Evolutionary conservation across 2,888 invertebrate species (phyloP).

Genomic region (Furcula furcula): DNA sequence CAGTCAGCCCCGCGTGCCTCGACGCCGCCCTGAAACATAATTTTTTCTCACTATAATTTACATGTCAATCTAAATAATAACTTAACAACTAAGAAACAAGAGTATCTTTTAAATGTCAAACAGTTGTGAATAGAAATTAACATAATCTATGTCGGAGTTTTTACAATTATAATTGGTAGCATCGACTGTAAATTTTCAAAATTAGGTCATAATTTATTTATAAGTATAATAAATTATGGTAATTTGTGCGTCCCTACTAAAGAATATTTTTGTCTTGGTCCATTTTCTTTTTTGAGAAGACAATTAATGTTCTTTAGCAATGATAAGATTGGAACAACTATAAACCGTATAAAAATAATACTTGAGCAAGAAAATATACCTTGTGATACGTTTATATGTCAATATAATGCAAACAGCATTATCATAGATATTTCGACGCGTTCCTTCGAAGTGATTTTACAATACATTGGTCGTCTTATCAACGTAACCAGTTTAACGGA

Average conservation of each 20-base stretch:
- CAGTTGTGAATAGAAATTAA: not conserved
- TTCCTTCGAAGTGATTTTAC: constrained; percentile 38
- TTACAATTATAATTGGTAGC: too few species aligned
- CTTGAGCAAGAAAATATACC: too few species aligned
- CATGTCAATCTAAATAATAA: constrained; percentile 13
- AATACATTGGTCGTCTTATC: constrained; percentile 34
- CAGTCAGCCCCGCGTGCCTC: constrained; percentile 72
- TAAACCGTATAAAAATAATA: not conserved
- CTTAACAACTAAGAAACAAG: constrained; percentile 5
- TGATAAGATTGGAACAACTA: not conserved
- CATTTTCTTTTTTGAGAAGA: not conserved
- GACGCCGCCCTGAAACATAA: constrained; percentile 71
- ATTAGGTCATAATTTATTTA: too few species aligned
- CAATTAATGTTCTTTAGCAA: not conserved
- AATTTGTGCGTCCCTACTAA: too few species aligned
- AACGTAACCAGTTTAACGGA: constrained; percentile 23
- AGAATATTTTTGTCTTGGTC: not conserved
- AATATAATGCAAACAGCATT: too few species aligned
- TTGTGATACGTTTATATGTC: too few species aligned
- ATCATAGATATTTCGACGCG: constrained; percentile 9
- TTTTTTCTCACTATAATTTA: constrained; percentile 22
- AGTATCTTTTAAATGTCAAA: not conserved
- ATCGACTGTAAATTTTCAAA: too few species aligned
- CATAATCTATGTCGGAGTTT: not conserved
- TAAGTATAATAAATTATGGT: too few species aligned